phyloP scores from a whole-genome alignment of 2,888 invertebrate genomes.

The Frankliniella intonsa region DNA sequence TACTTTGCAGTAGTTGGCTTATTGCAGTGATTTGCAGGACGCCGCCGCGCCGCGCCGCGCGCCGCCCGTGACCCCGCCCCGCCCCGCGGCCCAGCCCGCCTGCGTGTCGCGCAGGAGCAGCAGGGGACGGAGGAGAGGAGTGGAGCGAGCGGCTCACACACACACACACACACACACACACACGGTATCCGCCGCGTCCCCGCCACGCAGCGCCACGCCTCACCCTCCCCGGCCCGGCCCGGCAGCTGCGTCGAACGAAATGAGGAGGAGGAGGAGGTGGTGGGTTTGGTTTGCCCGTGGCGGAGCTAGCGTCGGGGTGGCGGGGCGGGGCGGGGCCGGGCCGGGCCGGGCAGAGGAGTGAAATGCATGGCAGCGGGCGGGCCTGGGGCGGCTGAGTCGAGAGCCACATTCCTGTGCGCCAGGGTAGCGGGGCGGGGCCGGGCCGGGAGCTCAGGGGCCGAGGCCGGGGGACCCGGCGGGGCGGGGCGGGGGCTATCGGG shows the following conservation, averaged over 20 bases:
- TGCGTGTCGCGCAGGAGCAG: too few relatives aligned
- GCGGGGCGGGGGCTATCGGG: background rate
- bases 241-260: background rate
- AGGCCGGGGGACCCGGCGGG: background rate
- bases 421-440: background rate
- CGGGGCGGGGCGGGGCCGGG: background rate
- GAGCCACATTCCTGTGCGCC: constrained; percentile 11
- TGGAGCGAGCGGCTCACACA: too few relatives aligned
- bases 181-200: background rate
- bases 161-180: too few relatives aligned
- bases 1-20: background rate
- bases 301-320: background rate
- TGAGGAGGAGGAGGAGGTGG: background rate
- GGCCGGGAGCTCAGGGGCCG: background rate
- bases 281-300: background rate
- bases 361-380: background rate
- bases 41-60: too few relatives aligned
- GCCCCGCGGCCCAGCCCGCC: too few relatives aligned
- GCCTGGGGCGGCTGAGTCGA: background rate
- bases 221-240: background rate
- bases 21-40: too few relatives aligned
- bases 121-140: too few relatives aligned
- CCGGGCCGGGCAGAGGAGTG: background rate
- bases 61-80: too few relatives aligned
- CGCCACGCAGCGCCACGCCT: background rate